A percentile compares a stretch with the other conserved stretches of the same genome.
Evolutionary conservation across 2,888 invertebrate species (phyloP).

Genomic region (Acleris literana): DNA sequence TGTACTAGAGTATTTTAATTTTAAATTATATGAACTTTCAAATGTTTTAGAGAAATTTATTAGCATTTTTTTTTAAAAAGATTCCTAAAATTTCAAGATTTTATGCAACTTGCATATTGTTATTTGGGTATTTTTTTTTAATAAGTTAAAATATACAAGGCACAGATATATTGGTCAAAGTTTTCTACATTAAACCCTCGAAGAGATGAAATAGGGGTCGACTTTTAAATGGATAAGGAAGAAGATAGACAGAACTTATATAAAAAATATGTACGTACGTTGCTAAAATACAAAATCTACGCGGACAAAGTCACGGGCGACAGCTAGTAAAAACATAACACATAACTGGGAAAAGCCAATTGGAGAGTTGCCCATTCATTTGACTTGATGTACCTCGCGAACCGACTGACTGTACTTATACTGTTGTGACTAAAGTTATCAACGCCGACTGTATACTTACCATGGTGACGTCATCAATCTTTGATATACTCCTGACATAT

Average conservation of each 20-base stretch:
- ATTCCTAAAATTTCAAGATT: too few species aligned
- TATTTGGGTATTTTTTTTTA: too few species aligned
- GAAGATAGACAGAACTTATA: not conserved
- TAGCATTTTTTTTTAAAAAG: too few species aligned
- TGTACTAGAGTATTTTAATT: too few species aligned
- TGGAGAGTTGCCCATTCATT: slow-evolving; percentile 81
- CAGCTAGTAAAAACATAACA: slow-evolving; percentile 55
- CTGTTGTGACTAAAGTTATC: slow-evolving; percentile 61
- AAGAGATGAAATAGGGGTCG: not conserved
- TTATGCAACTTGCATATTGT: too few species aligned
- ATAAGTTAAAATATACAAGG: too few species aligned
- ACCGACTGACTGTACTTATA: slow-evolving; percentile 51
- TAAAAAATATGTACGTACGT: not conserved
- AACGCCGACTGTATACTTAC: slow-evolving; percentile 88
- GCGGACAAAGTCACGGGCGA: not conserved
- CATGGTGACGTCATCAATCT: slow-evolving; percentile 99
- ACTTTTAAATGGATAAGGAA: not conserved
- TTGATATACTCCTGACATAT: slow-evolving; percentile 99
- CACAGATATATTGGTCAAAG: too few species aligned
- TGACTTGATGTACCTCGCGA: slow-evolving; percentile 71
- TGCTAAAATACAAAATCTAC: slow-evolving; percentile 51
- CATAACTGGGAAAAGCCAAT: slow-evolving; percentile 70
- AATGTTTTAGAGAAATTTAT: too few species aligned
- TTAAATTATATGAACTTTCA: too few species aligned
- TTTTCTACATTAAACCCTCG: not conserved